A percentile compares a stretch with the other conserved stretches of the same genome.
These are phyloP conservation scores for Daubentonia madagascariensis DNA, from an alignment of 2,113 vertebrate species.

Conservation along the genomic window DNA sequence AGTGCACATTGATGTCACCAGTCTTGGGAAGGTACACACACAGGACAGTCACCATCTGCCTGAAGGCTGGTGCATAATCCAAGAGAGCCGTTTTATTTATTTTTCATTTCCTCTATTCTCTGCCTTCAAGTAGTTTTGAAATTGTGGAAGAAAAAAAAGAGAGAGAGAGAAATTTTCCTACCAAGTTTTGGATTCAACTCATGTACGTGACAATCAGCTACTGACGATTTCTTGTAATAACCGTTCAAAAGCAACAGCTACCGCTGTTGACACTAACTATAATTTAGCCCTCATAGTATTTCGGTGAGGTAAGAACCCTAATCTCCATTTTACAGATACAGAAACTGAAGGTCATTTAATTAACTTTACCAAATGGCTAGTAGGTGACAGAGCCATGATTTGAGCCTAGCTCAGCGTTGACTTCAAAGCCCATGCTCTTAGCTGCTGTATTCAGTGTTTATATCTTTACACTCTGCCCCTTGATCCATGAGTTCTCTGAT, in stretches of 20 bases:
- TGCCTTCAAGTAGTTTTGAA: neutral
- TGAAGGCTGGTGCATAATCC: neutral
- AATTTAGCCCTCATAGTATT: fast-evolving
- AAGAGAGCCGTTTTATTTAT: neutral
- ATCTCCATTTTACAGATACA: neutral
- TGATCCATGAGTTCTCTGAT: neutral
- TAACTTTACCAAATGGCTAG: neutral
- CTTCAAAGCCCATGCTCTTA: neutral
- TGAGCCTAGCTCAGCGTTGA: neutral
- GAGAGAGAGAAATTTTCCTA: neutral
- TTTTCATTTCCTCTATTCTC: conserved; percentile 3
- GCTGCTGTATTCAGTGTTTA: fast-evolving
- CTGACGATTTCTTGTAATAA: neutral
- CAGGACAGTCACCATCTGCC: neutral
- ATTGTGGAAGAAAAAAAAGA: neutral
- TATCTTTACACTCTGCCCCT: neutral
- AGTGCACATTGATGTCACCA: neutral
- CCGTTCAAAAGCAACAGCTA: fast-evolving
- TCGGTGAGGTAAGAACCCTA: fast-evolving
- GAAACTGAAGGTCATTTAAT: neutral
- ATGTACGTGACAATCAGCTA: neutral
- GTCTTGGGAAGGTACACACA: neutral
- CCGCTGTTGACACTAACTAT: neutral
- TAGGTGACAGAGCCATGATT: neutral
- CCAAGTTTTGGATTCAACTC: neutral